These are phyloP conservation scores for Pristionchus entomophagus DNA, from an alignment of 2,888 invertebrate species.

Conservation along the genomic window DNA sequence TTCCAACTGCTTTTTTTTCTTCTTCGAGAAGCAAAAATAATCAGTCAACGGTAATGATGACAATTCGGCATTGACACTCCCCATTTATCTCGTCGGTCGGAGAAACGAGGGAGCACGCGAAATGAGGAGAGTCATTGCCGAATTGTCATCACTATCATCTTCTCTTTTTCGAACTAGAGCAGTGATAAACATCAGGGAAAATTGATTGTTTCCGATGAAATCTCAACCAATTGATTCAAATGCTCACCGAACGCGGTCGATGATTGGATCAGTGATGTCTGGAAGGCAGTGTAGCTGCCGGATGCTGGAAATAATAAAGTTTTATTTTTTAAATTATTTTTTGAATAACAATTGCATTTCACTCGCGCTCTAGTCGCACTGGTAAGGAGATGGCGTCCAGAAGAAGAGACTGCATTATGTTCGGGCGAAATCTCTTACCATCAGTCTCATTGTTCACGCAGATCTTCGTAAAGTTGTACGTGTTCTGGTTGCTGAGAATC, in stretches of 20 bases:
- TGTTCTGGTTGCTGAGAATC: conserved; percentile 59
- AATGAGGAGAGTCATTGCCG: too few species aligned
- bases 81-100: too few species aligned
- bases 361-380: background rate
- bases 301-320: conserved; percentile 3
- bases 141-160: too few species aligned
- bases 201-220: too few species aligned
- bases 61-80: too few species aligned
- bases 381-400: background rate
- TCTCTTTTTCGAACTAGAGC: too few species aligned
- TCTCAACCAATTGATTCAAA: too few species aligned
- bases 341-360: background rate
- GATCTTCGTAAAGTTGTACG: conserved; percentile 64
- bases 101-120: too few species aligned
- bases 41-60: too few species aligned
- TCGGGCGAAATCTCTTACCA: conserved; percentile 46
- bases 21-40: too few species aligned
- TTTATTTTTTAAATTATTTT: background rate
- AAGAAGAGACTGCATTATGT: background rate
- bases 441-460: conserved; percentile 59
- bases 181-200: too few species aligned
- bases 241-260: conserved; percentile 23
- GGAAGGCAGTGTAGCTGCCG: background rate
- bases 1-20: too few species aligned
- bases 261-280: conserved; percentile 18